Percentiles rank a stretch among this genome's conserved stretches.
Conservation (phyloP, 2,113 vertebrate species). For the Isurus oxyrinchus region DNA sequence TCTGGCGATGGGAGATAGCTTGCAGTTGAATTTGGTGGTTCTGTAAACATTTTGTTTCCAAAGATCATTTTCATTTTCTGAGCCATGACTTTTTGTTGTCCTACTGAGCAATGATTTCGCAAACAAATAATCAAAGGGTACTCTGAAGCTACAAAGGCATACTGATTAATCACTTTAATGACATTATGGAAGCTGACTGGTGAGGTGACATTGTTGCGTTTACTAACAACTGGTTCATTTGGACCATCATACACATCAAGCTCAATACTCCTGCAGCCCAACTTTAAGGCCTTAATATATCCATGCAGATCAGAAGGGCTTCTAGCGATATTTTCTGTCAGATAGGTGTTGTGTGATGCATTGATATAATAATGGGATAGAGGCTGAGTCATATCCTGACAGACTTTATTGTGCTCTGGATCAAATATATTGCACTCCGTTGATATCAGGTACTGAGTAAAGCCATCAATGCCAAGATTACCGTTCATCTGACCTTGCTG, state of each 20-base stretch:
- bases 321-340: conserved; percentile 85
- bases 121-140: conserved; percentile 87
- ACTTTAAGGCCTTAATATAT: conserved; percentile 77
- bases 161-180: conserved; percentile 84
- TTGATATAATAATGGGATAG: conserved; percentile 95
- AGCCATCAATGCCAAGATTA: conserved; percentile 87
- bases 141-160: conserved; percentile 83
- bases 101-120: conserved; percentile 79
- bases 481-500: conserved; percentile 75
- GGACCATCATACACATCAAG: conserved; percentile 86
- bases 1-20: conserved; percentile 78
- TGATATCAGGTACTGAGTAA: conserved; percentile 85
- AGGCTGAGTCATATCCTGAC: conserved; percentile 91
- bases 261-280: conserved; percentile 85
- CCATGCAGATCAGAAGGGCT: conserved; percentile 84
- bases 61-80: conserved; percentile 82
- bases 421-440: conserved; percentile 91
- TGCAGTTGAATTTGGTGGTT: conserved; percentile 62
- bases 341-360: conserved; percentile 88
- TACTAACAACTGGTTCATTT: conserved; percentile 84
- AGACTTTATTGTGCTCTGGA: conserved; percentile 79
- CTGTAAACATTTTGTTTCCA: conserved; percentile 72
- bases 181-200: conserved; percentile 72
- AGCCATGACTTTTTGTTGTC: conserved; percentile 78
- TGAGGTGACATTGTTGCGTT: conserved; percentile 67